phyloP scores from a whole-genome alignment of 2,888 invertebrate species.

The Mythimna albipuncta region DNA sequence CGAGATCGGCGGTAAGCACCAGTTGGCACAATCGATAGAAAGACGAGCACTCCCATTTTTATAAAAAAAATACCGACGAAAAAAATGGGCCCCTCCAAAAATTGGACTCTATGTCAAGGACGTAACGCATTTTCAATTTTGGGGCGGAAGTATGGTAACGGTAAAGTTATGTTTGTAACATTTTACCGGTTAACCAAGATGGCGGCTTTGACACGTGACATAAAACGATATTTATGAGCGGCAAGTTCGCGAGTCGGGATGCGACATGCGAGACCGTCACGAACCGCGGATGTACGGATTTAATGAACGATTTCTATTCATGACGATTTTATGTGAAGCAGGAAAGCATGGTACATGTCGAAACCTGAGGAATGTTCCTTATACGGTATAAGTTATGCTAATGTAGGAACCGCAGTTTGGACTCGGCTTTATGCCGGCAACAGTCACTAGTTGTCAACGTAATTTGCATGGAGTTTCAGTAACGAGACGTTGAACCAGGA shows the following conservation, averaged over 20 bases:
- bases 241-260: conserved; percentile 87
- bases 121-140: conserved; percentile 71
- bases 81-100: conserved; percentile 65
- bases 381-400: conserved; percentile 48
- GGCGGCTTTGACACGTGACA: conserved; percentile 88
- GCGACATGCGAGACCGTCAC: conserved; percentile 87
- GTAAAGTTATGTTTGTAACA: conserved; percentile 73
- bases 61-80: conserved; percentile 70
- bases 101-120: conserved; percentile 77
- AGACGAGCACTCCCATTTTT: conserved; percentile 83
- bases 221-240: conserved; percentile 87
- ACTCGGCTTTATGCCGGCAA: conserved; percentile 35
- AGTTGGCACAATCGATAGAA: conserved; percentile 89
- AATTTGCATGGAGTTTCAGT: conserved; percentile 54
- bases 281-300: conserved; percentile 84
- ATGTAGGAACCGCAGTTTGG: conserved; percentile 38
- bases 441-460: conserved; percentile 42
- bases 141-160: conserved; percentile 63
- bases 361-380: conserved; percentile 59
- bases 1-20: conserved; percentile 88
- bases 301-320: conserved; percentile 87
- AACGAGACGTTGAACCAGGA: conserved; percentile 44
- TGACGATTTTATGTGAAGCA: conserved; percentile 80
- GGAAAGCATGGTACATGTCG: conserved; percentile 68
- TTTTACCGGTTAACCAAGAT: conserved; percentile 82